Conservation (phyloP, 1,140 invertebrate genomes). For the Pseudachorutes palmiensis region DNA sequence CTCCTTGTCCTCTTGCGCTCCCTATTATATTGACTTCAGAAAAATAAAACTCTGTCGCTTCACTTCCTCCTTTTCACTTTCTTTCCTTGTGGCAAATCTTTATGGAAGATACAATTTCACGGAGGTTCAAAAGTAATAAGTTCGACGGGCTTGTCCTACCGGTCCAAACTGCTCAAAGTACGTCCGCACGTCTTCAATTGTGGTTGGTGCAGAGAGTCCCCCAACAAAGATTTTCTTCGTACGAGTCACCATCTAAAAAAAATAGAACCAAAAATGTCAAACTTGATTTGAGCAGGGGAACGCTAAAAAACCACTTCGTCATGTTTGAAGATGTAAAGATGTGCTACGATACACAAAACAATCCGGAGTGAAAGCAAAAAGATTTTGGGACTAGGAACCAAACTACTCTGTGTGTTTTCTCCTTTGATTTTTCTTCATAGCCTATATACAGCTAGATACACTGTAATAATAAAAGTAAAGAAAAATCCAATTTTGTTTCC, state of each 20-base stretch:
- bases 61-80: neutral
- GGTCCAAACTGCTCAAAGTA: constrained; percentile 99
- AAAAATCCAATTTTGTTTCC: neutral
- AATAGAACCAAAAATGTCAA: no score
- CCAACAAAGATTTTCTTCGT: constrained; percentile 99
- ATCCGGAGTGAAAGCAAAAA: no score
- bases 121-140: constrained; percentile 41
- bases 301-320: no score
- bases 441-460: neutral
- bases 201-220: constrained; percentile 95
- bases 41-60: neutral
- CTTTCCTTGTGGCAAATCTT: neutral
- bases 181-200: constrained; percentile 98
- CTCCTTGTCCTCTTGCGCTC: neutral
- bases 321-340: no score
- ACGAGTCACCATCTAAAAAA: constrained; percentile 98
- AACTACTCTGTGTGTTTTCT: neutral
- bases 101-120: neutral
- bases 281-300: no score
- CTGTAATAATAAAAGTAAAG: neutral
- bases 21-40: no score
- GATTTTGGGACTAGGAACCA: no score
- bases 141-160: constrained; percentile 78
- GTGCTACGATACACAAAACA: no score
- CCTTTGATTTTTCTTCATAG: neutral